These are phyloP conservation scores for Apistogramma diplotaenia DNA, from an alignment of 2,113 vertebrate genomes.

Conservation along the genomic window DNA sequence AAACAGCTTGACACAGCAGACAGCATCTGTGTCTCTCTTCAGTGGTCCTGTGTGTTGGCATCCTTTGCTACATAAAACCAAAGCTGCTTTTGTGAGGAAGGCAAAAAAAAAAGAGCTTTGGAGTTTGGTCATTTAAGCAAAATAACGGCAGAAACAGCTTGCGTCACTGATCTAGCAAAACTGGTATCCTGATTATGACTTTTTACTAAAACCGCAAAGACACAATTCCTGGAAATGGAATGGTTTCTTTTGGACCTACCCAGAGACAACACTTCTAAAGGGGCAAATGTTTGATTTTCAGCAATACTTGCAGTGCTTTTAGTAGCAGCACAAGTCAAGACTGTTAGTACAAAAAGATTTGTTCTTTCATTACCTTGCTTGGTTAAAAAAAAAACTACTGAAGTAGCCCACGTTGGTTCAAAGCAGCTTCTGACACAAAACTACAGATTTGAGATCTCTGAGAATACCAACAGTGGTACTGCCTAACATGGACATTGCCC, in stretches of 20 bases:
- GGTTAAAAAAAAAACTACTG: neutral
- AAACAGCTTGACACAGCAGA: slow-evolving; percentile 54
- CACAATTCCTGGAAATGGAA: neutral
- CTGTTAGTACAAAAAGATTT: neutral
- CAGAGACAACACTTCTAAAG: neutral
- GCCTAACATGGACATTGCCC: neutral
- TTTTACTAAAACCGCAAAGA: neutral
- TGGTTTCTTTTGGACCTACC: neutral
- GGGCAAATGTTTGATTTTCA: neutral
- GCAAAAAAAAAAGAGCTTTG: slow-evolving; percentile 22
- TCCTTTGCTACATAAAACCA: slow-evolving; percentile 42
- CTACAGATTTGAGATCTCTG: neutral
- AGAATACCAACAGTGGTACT: slow-evolving; percentile 29
- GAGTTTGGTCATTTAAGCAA: slow-evolving; percentile 9
- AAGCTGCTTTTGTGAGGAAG: slow-evolving; percentile 30
- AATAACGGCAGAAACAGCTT: slow-evolving; percentile 28
- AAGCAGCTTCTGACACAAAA: slow-evolving; percentile 8
- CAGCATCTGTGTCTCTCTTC: slow-evolving; percentile 62
- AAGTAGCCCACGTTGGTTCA: slow-evolving; percentile 27
- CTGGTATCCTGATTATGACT: neutral
- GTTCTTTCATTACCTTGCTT: neutral
- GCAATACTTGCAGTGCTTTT: neutral
- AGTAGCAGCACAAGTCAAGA: neutral
- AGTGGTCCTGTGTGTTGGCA: slow-evolving; percentile 15
- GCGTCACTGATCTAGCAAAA: neutral